These are phyloP conservation scores for Bembecia ichneumoniformis DNA, from an alignment of 2,888 invertebrate genomes.

Conservation along the genomic window DNA sequence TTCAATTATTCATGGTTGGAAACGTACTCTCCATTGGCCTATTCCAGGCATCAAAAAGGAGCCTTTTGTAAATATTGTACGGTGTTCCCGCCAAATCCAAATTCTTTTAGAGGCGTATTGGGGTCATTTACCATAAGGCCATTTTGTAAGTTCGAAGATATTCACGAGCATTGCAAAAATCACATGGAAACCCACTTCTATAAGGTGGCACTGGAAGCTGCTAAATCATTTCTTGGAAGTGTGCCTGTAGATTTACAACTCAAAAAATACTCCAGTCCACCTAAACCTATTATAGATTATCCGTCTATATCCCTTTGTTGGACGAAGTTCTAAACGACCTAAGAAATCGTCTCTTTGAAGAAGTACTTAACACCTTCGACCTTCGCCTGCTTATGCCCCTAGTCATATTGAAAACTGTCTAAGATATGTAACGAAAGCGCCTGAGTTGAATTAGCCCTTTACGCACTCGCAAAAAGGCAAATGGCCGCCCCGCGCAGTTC, in stretches of 20 bases:
- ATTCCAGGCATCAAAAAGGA: conserved; percentile 8
- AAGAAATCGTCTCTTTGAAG: too few relatives aligned
- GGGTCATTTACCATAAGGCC: conserved; percentile 12
- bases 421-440: too few relatives aligned
- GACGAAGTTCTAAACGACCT: too few relatives aligned
- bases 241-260: neutral
- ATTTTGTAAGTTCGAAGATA: conserved; percentile 16
- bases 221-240: neutral
- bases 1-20: conserved; percentile 8
- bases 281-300: too few relatives aligned
- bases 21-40: conserved; percentile 8
- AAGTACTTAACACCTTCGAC: too few relatives aligned
- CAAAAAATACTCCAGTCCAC: neutral
- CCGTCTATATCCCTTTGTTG: too few relatives aligned
- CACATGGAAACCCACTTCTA: conserved; percentile 11
- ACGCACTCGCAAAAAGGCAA: too few relatives aligned
- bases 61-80: conserved; percentile 9
- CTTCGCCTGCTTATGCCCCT: too few relatives aligned
- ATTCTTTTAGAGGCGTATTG: conserved; percentile 1
- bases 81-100: conserved; percentile 5
- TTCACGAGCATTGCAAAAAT: conserved; percentile 13
- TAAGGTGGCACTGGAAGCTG: conserved; percentile 1
- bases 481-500: too few relatives aligned
- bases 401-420: too few relatives aligned
- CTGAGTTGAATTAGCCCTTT: too few relatives aligned